These are phyloP conservation scores for Gymnothorax javanicus DNA, from an alignment of 2,797 vertebrate species.

Conservation along the genomic window DNA sequence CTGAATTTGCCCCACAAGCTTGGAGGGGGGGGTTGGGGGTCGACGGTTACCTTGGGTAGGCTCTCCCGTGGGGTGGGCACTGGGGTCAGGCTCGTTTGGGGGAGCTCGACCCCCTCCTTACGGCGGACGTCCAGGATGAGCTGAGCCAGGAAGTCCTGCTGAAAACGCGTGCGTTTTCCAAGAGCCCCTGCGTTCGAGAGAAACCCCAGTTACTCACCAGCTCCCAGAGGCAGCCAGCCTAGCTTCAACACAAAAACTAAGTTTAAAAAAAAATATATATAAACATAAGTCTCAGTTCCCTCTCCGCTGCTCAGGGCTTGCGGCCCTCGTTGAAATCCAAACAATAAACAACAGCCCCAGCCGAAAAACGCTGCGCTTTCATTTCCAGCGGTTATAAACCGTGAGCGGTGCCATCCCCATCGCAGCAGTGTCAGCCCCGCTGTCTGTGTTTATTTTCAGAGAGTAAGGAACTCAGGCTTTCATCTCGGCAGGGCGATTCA, in stretches of 20 bases:
- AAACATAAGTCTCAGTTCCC: not conserved
- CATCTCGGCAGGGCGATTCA: not conserved
- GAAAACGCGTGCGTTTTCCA: conserved; percentile 94
- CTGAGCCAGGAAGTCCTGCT: conserved; percentile 90
- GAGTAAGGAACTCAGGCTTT: not conserved
- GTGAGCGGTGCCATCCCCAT: not conserved
- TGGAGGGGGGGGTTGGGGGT: not conserved
- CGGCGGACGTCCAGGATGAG: conserved; percentile 86
- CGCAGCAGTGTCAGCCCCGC: not conserved
- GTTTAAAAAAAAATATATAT: not conserved
- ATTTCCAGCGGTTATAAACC: conserved; percentile 1
- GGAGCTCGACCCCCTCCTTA: conserved; percentile 56
- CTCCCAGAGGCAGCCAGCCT: conserved; percentile 20
- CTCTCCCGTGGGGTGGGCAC: conserved; percentile 75
- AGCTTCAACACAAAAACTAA: not conserved
- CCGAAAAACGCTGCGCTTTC: conserved; percentile 11
- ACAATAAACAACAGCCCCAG: not conserved
- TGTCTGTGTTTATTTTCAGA: not conserved
- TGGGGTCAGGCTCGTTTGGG: conserved; percentile 62
- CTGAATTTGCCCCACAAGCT: conserved; percentile 39
- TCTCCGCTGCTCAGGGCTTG: not conserved
- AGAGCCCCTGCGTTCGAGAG: conserved; percentile 79
- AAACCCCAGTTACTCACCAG: conserved; percentile 38
- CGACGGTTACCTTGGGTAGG: conserved; percentile 80
- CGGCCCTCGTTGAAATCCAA: not conserved